These are phyloP conservation scores for Galerucella nymphaeae DNA, from an alignment of 2,888 invertebrate species.

Conservation along the genomic window DNA sequence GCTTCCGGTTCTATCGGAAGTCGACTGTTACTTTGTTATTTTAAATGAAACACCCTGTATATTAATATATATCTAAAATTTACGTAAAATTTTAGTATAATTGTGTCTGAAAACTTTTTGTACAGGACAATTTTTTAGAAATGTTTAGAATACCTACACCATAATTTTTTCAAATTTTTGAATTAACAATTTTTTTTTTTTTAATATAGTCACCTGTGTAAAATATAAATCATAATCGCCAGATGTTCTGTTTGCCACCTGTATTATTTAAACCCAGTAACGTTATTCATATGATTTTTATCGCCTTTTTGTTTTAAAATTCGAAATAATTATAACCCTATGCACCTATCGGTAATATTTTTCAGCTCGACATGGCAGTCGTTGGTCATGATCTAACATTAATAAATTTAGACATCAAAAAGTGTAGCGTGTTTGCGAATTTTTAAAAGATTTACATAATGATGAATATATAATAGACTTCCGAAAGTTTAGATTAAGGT, in stretches of 20 bases:
- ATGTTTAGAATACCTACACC: no score
- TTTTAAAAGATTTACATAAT: conserved; percentile 26
- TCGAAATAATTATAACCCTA: not conserved
- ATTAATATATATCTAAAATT: no score
- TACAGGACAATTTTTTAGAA: no score
- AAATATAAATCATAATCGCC: conserved; percentile 1
- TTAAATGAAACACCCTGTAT: no score
- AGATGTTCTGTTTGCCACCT: not conserved
- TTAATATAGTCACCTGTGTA: no score
- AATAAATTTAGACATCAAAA: conserved; percentile 27
- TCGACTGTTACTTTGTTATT: no score
- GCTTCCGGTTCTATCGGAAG: no score
- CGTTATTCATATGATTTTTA: not conserved
- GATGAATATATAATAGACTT: conserved; percentile 2
- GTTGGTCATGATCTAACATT: conserved; percentile 7
- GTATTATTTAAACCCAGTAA: not conserved
- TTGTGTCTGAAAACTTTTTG: no score
- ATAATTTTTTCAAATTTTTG: no score
- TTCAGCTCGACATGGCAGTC: conserved; percentile 5
- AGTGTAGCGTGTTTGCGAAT: conserved; percentile 21
- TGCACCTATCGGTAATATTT: conserved; percentile 1
- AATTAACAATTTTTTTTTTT: no score
- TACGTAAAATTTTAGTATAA: no score
- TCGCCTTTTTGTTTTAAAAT: conserved; percentile 5
- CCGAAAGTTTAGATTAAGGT: not conserved